A percentile compares a stretch with the other conserved stretches of the same genome.
Evolutionary conservation across 2,888 invertebrate species (phyloP).

Genomic region (Drosophila maculinotata): DNA sequence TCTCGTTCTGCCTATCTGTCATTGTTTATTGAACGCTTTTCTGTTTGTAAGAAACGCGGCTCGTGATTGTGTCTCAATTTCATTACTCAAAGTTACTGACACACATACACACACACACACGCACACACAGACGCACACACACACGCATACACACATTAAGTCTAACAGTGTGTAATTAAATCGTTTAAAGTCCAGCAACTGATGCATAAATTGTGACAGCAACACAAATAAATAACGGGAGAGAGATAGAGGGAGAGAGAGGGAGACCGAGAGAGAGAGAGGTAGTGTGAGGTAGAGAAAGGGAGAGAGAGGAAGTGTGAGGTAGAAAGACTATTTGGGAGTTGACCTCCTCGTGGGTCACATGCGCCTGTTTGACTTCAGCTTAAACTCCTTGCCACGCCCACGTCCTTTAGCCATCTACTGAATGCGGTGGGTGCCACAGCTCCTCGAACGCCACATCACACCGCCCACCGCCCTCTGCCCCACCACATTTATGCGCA

Average conservation of each 20-base stretch:
- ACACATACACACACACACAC: slow-evolving; percentile 13
- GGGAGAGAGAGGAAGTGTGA: not conserved
- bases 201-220: no score
- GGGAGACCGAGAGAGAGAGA: no score
- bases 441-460: no score
- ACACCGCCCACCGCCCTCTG: not conserved
- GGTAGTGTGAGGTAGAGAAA: not conserved
- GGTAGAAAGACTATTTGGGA: slow-evolving; percentile 1
- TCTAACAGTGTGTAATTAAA: slow-evolving; percentile 51
- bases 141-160: no score
- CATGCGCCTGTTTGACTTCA: not conserved
- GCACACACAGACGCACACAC: no score
- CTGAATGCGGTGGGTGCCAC: slow-evolving; percentile 1
- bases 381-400: slow-evolving; percentile 16
- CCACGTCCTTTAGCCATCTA: slow-evolving; percentile 12
- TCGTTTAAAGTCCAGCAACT: slow-evolving; percentile 26
- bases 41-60: slow-evolving; percentile 57
- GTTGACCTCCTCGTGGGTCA: slow-evolving; percentile 17
- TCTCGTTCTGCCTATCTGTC: not conserved
- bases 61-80: slow-evolving; percentile 62
- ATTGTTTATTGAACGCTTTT: slow-evolving; percentile 65
- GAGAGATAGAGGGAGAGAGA: not conserved
- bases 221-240: no score
- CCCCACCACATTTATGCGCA: slow-evolving; percentile 50
- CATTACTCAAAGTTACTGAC: slow-evolving; percentile 54